Evolutionary conservation across 2,113 vertebrate species (phyloP).

Genomic region (Craseonycteris thonglongyai): DNA sequence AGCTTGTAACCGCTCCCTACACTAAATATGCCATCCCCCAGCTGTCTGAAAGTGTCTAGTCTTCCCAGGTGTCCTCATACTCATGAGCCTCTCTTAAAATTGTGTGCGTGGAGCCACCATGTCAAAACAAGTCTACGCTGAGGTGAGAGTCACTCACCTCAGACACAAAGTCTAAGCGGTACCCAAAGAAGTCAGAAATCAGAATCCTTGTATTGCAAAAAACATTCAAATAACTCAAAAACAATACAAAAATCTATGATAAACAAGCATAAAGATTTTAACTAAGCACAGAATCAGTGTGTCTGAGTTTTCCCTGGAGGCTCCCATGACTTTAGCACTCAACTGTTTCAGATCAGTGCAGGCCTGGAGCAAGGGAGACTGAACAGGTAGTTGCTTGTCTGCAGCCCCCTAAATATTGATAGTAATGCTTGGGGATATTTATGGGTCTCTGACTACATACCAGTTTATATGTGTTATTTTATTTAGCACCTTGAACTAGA

Average conservation of each 20-base stretch:
- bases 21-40: rapidly evolving
- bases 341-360: rapidly evolving
- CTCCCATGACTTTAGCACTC: rapidly evolving
- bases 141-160: rapidly evolving
- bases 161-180: background rate
- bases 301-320: background rate
- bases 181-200: background rate
- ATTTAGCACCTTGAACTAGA: background rate
- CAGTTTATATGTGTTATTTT: background rate
- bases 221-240: no score
- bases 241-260: background rate
- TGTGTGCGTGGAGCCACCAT: no score
- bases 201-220: no score
- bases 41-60: no score
- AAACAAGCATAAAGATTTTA: background rate
- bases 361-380: no score
- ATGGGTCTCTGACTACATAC: background rate
- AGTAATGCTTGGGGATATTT: background rate
- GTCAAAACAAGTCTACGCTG: background rate
- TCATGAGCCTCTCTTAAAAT: background rate
- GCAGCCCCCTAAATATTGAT: background rate
- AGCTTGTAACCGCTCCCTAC: background rate
- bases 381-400: background rate
- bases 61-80: background rate
- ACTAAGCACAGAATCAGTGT: background rate